Evolutionary conservation across 2,888 invertebrate species (phyloP).

Genomic region (Brachyptera putata): DNA sequence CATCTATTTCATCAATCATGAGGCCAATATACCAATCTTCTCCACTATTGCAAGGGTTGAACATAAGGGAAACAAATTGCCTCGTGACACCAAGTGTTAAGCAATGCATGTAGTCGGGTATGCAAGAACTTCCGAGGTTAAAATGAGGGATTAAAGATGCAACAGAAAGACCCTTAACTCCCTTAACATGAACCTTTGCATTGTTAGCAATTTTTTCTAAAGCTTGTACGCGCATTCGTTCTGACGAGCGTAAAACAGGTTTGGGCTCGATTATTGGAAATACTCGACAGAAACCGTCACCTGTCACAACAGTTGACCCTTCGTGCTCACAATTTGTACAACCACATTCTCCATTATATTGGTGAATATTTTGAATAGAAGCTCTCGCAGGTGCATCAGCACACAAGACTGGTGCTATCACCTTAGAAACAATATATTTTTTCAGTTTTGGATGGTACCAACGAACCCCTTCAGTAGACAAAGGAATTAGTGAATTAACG

Average conservation of each 20-base stretch:
- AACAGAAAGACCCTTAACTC: neutral
- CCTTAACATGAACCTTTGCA: neutral
- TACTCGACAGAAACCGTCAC: neutral
- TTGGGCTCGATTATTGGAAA: neutral
- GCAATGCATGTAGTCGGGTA: neutral
- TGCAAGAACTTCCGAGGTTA: neutral
- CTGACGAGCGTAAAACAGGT: neutral
- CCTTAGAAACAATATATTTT: neutral
- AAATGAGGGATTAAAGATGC: neutral
- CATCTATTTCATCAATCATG: neutral
- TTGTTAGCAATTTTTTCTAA: too few relatives aligned
- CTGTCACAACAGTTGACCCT: neutral
- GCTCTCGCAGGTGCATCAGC: slow-evolving; percentile 7
- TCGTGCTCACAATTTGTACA: slow-evolving; percentile 10
- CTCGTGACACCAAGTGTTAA: neutral
- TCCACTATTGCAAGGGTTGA: neutral
- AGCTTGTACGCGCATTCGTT: neutral
- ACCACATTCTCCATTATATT: slow-evolving; percentile 3
- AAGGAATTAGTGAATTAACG: too few relatives aligned
- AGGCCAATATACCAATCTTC: neutral
- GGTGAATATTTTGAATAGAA: neutral
- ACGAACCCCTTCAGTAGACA: too few relatives aligned
- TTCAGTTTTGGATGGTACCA: neutral
- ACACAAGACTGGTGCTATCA: neutral
- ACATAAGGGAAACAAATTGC: neutral